These are phyloP conservation scores for Lepidocyrtoides sp. DNA, from an alignment of 2,888 invertebrate species.

Conservation along the genomic window DNA sequence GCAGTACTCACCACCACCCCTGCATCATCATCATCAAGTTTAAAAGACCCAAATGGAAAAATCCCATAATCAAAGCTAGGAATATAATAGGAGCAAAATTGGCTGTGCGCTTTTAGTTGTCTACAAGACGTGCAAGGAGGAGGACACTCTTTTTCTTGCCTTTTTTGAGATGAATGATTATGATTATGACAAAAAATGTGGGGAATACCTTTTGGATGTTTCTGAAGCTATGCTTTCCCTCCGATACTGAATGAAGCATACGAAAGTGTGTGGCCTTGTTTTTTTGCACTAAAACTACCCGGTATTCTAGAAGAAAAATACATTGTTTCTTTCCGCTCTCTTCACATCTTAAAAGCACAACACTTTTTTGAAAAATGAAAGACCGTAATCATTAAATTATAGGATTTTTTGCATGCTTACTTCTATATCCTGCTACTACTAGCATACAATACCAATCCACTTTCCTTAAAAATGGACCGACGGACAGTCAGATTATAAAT, in stretches of 20 bases:
- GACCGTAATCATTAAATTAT: background rate
- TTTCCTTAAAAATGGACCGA: no score
- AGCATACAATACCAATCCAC: no score
- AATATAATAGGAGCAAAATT: background rate
- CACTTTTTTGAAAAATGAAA: background rate
- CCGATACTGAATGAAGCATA: background rate
- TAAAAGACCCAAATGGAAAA: conserved; percentile 19
- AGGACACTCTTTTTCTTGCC: background rate
- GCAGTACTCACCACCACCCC: no score
- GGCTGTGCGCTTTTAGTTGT: background rate
- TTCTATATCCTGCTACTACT: no score
- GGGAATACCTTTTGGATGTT: background rate
- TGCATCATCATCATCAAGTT: conserved; percentile 13
- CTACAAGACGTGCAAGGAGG: background rate
- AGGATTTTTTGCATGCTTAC: background rate
- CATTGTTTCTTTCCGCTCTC: background rate
- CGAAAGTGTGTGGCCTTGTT: background rate
- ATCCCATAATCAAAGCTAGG: background rate
- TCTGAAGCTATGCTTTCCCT: background rate
- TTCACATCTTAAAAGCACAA: background rate
- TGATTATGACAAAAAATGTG: background rate
- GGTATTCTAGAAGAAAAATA: background rate
- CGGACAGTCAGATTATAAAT: no score
- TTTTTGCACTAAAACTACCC: no score
- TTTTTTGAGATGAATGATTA: background rate